phyloP scores from a whole-genome alignment of 2,888 invertebrate genomes.

The Blera fallax region DNA sequence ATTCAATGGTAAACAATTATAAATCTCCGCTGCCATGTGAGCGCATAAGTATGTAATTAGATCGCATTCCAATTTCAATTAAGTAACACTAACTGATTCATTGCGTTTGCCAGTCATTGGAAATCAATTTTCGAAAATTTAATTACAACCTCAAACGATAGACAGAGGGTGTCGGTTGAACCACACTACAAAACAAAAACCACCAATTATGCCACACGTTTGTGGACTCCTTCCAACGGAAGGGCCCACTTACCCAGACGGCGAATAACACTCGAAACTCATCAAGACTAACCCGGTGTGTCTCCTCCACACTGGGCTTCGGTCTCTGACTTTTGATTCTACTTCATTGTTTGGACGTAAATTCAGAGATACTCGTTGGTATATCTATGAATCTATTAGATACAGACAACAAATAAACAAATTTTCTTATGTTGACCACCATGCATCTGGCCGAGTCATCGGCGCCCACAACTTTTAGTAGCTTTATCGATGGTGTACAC shows the following conservation, averaged over 20 bases:
- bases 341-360: not conserved
- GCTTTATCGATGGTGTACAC: not conserved
- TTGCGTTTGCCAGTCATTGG: conserved; percentile 22
- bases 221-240: not conserved
- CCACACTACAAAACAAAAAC: conserved; percentile 8
- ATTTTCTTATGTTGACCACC: conserved; percentile 10
- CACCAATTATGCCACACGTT: conserved; percentile 3
- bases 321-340: not conserved
- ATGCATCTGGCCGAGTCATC: not conserved
- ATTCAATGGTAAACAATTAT: not conserved
- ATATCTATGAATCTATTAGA: not conserved
- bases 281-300: not conserved
- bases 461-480: conserved; percentile 1
- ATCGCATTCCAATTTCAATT: conserved; percentile 22
- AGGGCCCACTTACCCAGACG: not conserved
- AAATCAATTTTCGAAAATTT: conserved; percentile 37
- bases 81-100: conserved; percentile 6
- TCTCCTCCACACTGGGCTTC: too few relatives aligned
- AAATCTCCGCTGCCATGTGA: not conserved
- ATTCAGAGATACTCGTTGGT: not conserved
- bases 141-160: conserved; percentile 10
- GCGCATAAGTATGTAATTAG: conserved; percentile 2
- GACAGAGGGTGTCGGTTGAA: not conserved
- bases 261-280: not conserved
- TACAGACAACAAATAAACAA: conserved; percentile 27